Base-by-base conservation (phyloP, 2,113 vertebrate species). In the Myiopsitta monachus region DNA sequence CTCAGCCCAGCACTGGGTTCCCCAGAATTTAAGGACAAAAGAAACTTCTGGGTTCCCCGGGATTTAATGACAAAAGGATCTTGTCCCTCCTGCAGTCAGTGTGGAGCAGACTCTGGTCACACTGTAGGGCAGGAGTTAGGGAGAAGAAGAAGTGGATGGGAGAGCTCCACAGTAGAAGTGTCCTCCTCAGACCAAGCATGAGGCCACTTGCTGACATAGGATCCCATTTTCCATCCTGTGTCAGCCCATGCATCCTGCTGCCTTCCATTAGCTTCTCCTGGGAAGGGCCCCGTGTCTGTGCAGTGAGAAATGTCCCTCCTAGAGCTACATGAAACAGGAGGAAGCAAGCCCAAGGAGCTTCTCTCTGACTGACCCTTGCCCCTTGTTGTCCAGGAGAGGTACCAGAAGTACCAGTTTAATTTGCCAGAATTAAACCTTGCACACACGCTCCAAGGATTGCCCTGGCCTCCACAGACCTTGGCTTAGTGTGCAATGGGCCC, bases 61-160 rank as follows among this genome's bases (percentile, higher is more conserved):
- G 39, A 47, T 86, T 73, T 83, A 46, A 64, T 63, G 36, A 33
- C 23, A 17, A 63, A 80, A 73, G 14, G 43, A 91, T 82, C 44
- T 74, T 91, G 55, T 70, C 41, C 22, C 47, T 91, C 23, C 1
- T 0, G 3, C 38, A 69, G 44, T 8, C 3, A 0, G 9, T 4
- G 16, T 1, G 3, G 62, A 76, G 79, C 62, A 0, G 0, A 9
- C 49, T 46, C 61, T 54, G 49, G 31, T 6, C 0, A 1, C 1
- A 1, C 11, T 51, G 46, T 24, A 27, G 18, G n/a, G 33, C 51
- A 57, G 51, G 54, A 78, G n/a, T 30, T 66, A 57, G 0, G 2
- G 54, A 43, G 11, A 0, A 0, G 33, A 61, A 80, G 54, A 61
- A 0, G 0, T 46, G 28, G 24, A 16, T 41, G 41, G n/a, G 9